phyloP scores from a whole-genome alignment of 2,888 invertebrate genomes.

The Augiades crinisus region DNA sequence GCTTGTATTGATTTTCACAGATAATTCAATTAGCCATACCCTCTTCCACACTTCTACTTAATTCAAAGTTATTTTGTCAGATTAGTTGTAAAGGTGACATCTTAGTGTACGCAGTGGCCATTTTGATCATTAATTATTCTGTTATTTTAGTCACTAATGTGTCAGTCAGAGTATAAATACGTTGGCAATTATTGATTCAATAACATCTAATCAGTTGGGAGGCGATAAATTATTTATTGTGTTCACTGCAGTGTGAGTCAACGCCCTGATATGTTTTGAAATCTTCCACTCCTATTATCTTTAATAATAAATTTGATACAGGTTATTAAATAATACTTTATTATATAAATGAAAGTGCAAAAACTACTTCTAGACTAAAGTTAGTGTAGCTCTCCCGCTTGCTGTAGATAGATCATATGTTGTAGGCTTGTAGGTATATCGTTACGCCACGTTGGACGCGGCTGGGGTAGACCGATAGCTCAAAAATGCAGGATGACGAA shows the following conservation, averaged over 20 bases:
- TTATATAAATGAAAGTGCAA: too few species aligned
- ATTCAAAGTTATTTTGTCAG: not conserved
- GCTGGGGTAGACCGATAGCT: too few species aligned
- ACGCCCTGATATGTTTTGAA: constrained; percentile 26
- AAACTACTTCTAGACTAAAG: too few species aligned
- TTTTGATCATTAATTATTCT: not conserved
- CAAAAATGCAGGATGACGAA: too few species aligned
- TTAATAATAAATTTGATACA: not conserved
- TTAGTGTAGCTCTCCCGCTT: too few species aligned
- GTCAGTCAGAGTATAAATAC: not conserved
- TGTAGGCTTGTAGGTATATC: too few species aligned
- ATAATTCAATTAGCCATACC: not conserved
- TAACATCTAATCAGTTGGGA: constrained; percentile 17
- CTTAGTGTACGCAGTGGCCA: not conserved
- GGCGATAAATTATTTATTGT: constrained; percentile 22
- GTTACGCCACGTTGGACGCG: too few species aligned
- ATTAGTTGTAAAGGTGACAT: too few species aligned
- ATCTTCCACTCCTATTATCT: constrained; percentile 14
- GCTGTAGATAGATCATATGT: too few species aligned
- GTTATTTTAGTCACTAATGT: not conserved
- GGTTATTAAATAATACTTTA: too few species aligned
- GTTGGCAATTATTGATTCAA: constrained; percentile 7
- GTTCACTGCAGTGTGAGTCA: constrained; percentile 20
- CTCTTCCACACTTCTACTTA: not conserved
- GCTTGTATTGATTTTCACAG: constrained; percentile 3